Evolutionary conservation across 2,797 vertebrate genomes (phyloP).

Genomic region (Steatocranus sp.): DNA sequence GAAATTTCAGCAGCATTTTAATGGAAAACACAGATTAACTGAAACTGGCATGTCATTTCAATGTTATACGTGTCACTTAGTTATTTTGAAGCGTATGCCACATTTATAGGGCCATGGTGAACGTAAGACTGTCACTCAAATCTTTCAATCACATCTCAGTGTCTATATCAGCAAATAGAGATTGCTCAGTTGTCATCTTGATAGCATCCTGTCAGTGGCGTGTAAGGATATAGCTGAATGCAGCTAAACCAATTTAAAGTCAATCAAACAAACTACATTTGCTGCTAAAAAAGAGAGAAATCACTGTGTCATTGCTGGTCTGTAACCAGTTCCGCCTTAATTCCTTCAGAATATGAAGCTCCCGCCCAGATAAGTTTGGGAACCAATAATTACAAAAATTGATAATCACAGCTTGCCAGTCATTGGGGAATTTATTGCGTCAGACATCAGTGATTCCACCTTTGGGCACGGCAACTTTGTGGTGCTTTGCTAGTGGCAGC

Average conservation of each 20-base stretch:
- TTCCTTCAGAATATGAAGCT: background rate
- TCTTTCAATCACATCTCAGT: background rate
- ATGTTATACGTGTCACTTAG: background rate
- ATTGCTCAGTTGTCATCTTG: background rate
- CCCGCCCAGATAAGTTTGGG: background rate
- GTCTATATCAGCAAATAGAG: background rate
- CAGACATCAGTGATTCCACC: background rate
- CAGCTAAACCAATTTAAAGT: background rate
- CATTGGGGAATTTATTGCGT: background rate
- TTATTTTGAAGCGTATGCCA: background rate
- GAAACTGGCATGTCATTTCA: background rate
- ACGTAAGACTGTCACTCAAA: background rate
- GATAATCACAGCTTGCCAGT: background rate
- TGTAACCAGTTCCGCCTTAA: background rate
- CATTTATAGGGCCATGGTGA: rapidly evolving
- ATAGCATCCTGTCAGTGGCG: background rate
- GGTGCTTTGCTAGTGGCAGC: background rate
- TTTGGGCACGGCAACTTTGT: background rate
- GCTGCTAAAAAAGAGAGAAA: background rate
- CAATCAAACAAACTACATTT: background rate
- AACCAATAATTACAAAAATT: background rate
- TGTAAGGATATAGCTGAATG: background rate
- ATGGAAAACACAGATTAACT: background rate
- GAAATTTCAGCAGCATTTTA: background rate
- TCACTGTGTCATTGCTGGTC: background rate